Conservation (phyloP, 2,113 vertebrate species). For the Carassius auratus region DNA sequence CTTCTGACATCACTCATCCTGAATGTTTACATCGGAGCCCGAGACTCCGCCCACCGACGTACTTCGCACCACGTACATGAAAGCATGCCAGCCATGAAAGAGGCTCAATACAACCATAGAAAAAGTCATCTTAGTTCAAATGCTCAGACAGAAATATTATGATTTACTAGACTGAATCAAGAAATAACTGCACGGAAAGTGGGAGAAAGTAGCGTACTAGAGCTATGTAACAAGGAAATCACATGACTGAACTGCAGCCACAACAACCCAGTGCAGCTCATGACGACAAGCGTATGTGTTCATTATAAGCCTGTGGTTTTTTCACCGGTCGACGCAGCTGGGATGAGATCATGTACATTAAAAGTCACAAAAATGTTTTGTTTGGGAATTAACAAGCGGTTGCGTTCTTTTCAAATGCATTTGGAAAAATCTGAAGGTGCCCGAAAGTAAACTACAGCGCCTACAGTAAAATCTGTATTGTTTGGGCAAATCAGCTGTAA, state of each 20-base stretch:
- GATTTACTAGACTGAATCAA: conserved; percentile 36
- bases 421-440: not conserved
- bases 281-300: conserved; percentile 22
- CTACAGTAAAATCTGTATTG: conserved; percentile 11
- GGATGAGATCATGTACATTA: conserved; percentile 20
- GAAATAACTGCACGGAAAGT: conserved; percentile 20
- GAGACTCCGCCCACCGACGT: conserved; percentile 8
- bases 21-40: not conserved
- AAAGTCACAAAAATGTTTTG: not conserved
- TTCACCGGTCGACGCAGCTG: not conserved
- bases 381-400: not conserved
- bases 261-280: conserved; percentile 38
- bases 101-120: conserved; percentile 39
- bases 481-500: not conserved
- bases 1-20: conserved; percentile 39
- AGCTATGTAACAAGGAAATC: conserved; percentile 36
- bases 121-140: conserved; percentile 44
- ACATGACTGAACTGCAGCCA: conserved; percentile 10
- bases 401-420: not conserved
- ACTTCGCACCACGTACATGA: conserved; percentile 43
- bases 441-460: not conserved
- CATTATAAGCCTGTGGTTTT: conserved; percentile 18
- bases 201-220: conserved; percentile 28
- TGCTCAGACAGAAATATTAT: conserved; percentile 24
- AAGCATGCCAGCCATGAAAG: conserved; percentile 49